Conservation (phyloP, 2,888 invertebrate genomes). For the Nasonia oneida region DNA sequence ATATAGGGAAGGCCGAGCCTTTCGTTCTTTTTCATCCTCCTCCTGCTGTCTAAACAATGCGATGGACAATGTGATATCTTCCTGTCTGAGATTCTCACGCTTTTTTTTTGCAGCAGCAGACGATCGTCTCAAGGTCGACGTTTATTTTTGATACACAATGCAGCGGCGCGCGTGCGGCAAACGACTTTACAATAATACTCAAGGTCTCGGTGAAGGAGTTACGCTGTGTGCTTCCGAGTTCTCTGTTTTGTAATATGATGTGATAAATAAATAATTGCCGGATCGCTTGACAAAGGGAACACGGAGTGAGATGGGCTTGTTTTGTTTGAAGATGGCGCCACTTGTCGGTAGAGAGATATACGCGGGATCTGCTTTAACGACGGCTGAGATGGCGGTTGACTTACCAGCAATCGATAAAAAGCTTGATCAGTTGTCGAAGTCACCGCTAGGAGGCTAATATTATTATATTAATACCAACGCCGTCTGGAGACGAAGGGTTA, state of each 20-base stretch:
- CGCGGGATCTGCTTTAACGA: background rate
- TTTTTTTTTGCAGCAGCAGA: constrained; percentile 18
- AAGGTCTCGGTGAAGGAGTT: constrained; percentile 22
- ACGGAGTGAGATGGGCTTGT: background rate
- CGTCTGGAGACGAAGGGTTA: background rate
- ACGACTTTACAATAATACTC: background rate
- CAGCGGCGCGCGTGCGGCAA: background rate
- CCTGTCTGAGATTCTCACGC: constrained; percentile 47
- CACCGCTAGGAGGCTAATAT: background rate
- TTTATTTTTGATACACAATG: constrained; percentile 4
- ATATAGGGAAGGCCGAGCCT: constrained; percentile 29
- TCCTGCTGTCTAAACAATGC: background rate
- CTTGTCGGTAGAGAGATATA: background rate
- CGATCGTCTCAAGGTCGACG: constrained; percentile 25
- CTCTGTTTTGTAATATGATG: constrained; percentile 15
- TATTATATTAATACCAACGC: background rate
- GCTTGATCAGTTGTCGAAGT: background rate
- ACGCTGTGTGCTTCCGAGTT: background rate
- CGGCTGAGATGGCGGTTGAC: background rate
- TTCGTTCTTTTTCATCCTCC: background rate
- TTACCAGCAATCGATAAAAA: background rate
- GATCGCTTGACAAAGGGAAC: background rate
- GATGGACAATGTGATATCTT: constrained; percentile 47
- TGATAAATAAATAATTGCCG: constrained; percentile 9
- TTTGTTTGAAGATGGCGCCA: background rate